A percentile compares a stretch with the other conserved stretches of the same genome.
Evolutionary conservation across 1,140 invertebrate species (phyloP).

Genomic region (Leptopilina clavipes): DNA sequence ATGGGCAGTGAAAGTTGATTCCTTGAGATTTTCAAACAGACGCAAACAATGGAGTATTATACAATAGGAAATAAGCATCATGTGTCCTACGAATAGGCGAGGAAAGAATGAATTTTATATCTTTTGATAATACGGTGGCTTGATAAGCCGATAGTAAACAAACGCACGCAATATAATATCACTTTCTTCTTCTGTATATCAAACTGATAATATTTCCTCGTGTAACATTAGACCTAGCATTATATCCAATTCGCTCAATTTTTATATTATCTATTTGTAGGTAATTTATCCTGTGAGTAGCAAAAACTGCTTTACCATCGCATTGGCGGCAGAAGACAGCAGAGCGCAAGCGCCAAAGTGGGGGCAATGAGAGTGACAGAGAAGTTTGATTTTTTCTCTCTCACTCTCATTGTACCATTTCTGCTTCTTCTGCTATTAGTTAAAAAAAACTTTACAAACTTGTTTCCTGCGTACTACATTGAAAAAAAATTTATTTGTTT

Average conservation of each 20-base stretch:
- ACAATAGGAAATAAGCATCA: neutral
- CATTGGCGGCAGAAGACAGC: too few species aligned
- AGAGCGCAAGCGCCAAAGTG: too few species aligned
- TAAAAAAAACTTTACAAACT: too few species aligned
- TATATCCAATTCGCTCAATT: neutral
- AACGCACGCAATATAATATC: neutral
- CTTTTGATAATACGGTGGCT: neutral
- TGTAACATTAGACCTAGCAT: too few species aligned
- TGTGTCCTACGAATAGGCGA: constrained; percentile 7
- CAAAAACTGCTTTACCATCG: too few species aligned
- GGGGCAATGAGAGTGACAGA: too few species aligned
- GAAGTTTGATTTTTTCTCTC: too few species aligned
- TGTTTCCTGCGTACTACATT: too few species aligned
- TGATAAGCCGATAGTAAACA: constrained; percentile 9
- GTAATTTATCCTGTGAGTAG: too few species aligned
- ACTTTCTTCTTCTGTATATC: constrained; percentile 4
- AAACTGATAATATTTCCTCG: neutral
- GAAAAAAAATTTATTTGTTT: too few species aligned
- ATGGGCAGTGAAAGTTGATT: neutral
- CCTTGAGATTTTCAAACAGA: neutral
- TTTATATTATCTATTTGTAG: neutral
- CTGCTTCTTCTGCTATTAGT: too few species aligned
- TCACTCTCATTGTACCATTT: too few species aligned
- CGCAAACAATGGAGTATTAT: neutral
- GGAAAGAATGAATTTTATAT: constrained; percentile 10